phyloP scores from a whole-genome alignment of 1,140 invertebrate species.

The Metaphire vulgaris region DNA sequence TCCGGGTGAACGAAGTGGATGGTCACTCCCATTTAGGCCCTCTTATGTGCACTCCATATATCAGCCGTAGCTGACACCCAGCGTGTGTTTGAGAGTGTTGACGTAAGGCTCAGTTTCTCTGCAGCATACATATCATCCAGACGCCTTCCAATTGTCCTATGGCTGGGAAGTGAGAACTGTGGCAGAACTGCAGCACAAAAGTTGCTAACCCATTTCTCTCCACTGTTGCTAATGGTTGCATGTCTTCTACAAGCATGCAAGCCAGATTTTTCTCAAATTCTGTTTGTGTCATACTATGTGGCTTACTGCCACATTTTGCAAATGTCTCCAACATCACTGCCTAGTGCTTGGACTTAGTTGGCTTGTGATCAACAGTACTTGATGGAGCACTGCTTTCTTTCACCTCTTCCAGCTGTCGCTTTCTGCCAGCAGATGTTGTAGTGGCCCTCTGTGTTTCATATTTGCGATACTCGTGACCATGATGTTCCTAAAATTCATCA shows the following conservation, averaged over 20 bases:
- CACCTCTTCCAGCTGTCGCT: too few species aligned
- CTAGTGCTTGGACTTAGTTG: too few species aligned
- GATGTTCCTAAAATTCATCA: too few species aligned
- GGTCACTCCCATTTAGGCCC: not conserved
- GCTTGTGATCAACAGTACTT: too few species aligned
- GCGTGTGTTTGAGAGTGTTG: not conserved
- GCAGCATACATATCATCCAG: not conserved
- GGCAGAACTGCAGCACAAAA: not conserved
- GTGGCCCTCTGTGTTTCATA: too few species aligned
- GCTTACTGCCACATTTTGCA: too few species aligned
- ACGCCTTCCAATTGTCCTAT: not conserved
- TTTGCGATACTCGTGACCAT: too few species aligned
- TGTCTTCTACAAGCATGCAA: constrained; percentile 1
- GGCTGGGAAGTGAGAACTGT: not conserved
- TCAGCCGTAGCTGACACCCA: not conserved
- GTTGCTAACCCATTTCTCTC: not conserved
- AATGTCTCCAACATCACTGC: too few species aligned
- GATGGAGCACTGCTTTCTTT: too few species aligned
- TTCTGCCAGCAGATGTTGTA: too few species aligned
- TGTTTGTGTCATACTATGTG: too few species aligned
- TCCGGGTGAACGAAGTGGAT: constrained; percentile 1
- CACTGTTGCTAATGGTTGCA: constrained; percentile 2
- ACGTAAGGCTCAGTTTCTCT: not conserved
- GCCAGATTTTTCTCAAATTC: not conserved
- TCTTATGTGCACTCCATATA: constrained; percentile 1